A percentile compares a stretch with the other conserved stretches of the same genome.
Conservation (phyloP, 2,797 vertebrate species). For the Cyprinella venusta region DNA sequence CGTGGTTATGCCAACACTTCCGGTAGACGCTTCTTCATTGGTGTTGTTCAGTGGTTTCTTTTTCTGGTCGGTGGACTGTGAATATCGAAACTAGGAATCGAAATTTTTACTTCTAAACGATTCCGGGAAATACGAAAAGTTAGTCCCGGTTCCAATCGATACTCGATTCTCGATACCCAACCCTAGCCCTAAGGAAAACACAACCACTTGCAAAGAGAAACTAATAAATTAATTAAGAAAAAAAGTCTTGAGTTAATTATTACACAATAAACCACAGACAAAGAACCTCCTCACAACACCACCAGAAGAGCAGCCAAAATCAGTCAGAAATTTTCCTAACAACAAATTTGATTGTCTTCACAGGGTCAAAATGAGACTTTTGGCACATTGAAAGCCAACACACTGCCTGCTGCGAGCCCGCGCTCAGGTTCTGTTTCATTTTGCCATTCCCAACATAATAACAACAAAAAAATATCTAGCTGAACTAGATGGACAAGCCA, state of each 20-base stretch:
- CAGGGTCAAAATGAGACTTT: slow-evolving; percentile 9
- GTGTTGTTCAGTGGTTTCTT: too few species aligned
- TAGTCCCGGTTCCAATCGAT: too few species aligned
- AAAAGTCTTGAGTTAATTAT: slow-evolving; percentile 10
- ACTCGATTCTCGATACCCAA: too few species aligned
- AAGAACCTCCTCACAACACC: slow-evolving; percentile 7
- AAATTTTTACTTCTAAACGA: too few species aligned
- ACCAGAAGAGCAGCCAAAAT: slow-evolving; percentile 11
- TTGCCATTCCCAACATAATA: background rate
- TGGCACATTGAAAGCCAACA: slow-evolving; percentile 18
- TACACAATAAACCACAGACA: slow-evolving; percentile 7
- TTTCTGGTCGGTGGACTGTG: too few species aligned
- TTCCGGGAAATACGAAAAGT: too few species aligned
- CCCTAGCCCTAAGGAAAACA: slow-evolving; percentile 38
- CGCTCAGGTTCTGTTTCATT: background rate
- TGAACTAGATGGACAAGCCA: background rate
- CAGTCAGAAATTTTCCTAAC: background rate
- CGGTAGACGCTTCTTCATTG: too few species aligned
- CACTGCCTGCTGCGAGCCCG: background rate
- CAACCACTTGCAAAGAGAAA: slow-evolving; percentile 56
- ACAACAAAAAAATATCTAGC: background rate
- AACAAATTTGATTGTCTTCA: slow-evolving; percentile 15
- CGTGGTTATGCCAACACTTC: too few species aligned
- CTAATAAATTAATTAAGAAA: background rate
- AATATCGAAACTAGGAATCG: too few species aligned